Conservation (phyloP, 2,888 invertebrate species). For the Drosophila subquinaria region DNA sequence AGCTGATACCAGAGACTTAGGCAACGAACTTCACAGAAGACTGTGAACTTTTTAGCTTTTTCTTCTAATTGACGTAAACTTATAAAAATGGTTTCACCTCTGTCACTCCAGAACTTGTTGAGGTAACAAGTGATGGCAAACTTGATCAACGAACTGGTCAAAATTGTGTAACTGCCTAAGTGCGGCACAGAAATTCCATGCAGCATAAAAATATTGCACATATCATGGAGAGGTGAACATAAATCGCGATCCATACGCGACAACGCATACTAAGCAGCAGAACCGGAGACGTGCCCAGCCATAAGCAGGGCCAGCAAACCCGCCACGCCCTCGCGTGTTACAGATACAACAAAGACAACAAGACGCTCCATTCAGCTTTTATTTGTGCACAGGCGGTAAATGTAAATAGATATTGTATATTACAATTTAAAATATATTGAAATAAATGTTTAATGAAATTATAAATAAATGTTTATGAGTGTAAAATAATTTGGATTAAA, state of each 20-base stretch:
- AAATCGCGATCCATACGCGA: constrained; percentile 39
- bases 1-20: constrained; percentile 49
- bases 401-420: constrained; percentile 22
- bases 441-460: background rate
- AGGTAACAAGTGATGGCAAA: background rate
- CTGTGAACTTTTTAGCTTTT: background rate
- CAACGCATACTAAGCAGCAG: constrained; percentile 62
- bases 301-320: constrained; percentile 14
- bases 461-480: background rate
- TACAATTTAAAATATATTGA: background rate
- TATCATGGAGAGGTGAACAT: constrained; percentile 57
- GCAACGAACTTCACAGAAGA: constrained; percentile 43
- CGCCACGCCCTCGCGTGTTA: constrained; percentile 18
- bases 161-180: constrained; percentile 42
- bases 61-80: background rate
- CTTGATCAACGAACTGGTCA: constrained; percentile 15
- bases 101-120: constrained; percentile 9
- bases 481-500: background rate
- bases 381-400: constrained; percentile 29
- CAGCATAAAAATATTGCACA: constrained; percentile 73
- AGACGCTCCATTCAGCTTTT: constrained; percentile 22
- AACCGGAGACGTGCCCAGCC: constrained; percentile 54
- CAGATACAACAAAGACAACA: constrained; percentile 8
- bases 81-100: no score
- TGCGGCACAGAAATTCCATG: constrained; percentile 42